Conservation (phyloP, 2,113 vertebrate species). For the Euleptes europaea region DNA sequence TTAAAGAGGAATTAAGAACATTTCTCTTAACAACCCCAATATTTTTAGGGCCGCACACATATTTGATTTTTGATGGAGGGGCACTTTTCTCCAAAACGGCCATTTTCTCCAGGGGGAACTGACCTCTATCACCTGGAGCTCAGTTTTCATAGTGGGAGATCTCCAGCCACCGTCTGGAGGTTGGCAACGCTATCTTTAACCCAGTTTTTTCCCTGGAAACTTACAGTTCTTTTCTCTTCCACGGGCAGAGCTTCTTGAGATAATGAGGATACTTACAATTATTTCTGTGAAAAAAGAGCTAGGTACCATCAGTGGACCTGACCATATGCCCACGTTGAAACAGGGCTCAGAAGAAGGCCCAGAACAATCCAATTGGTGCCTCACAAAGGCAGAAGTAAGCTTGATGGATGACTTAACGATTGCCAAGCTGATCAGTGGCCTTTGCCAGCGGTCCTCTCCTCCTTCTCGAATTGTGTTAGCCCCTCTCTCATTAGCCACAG, state of each 20-base stretch:
- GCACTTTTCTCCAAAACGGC: no score
- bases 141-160: no score
- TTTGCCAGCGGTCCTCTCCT: not conserved
- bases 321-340: not conserved
- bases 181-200: no score
- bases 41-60: no score
- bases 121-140: no score
- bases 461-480: no score
- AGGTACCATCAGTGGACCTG: not conserved
- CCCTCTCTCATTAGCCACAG: constrained; percentile 64
- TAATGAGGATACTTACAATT: not conserved
- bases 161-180: no score
- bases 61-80: no score
- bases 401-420: not conserved
- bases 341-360: not conserved
- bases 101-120: no score
- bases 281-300: not conserved
- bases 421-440: not conserved
- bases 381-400: not conserved
- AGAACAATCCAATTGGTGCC: not conserved
- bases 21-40: no score
- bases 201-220: no score
- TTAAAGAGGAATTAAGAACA: no score
- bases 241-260: not conserved
- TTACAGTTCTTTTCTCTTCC: not conserved